Conservation (phyloP, 2,888 invertebrate species). For the Salticus scenicus region DNA sequence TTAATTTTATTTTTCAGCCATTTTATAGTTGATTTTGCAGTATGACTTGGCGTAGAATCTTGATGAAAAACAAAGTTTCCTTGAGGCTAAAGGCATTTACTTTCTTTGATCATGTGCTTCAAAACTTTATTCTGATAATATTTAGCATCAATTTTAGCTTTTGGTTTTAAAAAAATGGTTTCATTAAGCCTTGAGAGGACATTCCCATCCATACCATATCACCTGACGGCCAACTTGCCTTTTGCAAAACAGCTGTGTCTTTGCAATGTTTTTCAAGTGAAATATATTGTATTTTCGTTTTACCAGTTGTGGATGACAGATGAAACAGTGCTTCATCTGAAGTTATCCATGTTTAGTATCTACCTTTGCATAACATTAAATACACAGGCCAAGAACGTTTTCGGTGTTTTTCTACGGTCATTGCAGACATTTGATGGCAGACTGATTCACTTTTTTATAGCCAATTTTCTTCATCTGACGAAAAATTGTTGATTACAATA, state of each 20-base stretch:
- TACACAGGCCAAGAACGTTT: conserved; percentile 1
- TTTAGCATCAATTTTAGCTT: conserved; percentile 39
- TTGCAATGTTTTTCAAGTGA: background rate
- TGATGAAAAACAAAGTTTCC: conserved; percentile 32
- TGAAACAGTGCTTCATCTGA: conserved; percentile 21
- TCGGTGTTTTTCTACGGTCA: background rate
- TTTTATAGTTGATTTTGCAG: conserved; percentile 13
- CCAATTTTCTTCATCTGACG: conserved; percentile 20
- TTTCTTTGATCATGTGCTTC: background rate
- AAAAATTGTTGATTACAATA: conserved; percentile 2
- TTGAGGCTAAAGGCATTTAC: conserved; percentile 7
- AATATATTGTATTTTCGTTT: conserved; percentile 9
- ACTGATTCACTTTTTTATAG: conserved; percentile 13
- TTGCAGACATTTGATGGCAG: conserved; percentile 9
- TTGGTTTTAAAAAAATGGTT: conserved; percentile 25
- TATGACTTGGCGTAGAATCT: conserved; percentile 30
- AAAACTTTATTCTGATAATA: background rate
- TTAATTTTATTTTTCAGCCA: background rate
- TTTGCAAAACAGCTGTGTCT: conserved; percentile 16
- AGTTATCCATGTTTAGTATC: conserved; percentile 10
- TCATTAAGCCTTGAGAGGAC: conserved; percentile 29
- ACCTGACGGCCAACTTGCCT: conserved; percentile 18
- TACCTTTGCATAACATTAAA: conserved; percentile 20
- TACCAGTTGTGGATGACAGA: background rate
- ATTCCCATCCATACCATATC: conserved; percentile 55